A percentile compares a stretch with the other conserved stretches of the same genome.
These are phyloP conservation scores for Loxodonta africana DNA, from an alignment of 2,113 vertebrate species.

Conservation along the genomic window DNA sequence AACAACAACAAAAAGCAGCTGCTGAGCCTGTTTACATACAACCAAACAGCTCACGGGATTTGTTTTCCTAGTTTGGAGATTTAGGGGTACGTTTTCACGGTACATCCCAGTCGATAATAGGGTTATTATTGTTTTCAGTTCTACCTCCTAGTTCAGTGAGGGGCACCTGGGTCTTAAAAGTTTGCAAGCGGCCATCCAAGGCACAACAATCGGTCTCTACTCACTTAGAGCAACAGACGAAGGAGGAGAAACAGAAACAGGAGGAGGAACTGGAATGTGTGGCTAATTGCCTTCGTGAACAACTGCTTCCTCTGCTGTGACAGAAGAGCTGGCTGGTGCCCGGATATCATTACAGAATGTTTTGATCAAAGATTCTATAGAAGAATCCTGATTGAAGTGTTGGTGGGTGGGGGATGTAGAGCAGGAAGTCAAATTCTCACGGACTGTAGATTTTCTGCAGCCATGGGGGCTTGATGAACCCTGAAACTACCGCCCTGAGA, in stretches of 20 bases:
- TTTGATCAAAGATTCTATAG: neutral
- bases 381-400: neutral
- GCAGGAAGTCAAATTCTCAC: neutral
- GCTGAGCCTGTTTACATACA: neutral
- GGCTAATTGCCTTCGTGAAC: neutral
- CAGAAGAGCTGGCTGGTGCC: neutral
- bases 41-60: neutral
- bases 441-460: neutral
- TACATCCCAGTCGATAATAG: neutral
- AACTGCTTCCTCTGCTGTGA: neutral
- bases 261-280: neutral
- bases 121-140: neutral
- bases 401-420: neutral
- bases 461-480: neutral
- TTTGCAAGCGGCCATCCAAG: neutral
- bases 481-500: neutral
- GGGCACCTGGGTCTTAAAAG: neutral
- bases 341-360: neutral
- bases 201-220: neutral
- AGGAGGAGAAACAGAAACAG: neutral
- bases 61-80: neutral
- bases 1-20: neutral
- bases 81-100: too few species aligned
- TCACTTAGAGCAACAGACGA: neutral
- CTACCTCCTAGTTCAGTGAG: neutral